Base-by-base conservation (phyloP, 2,888 invertebrate genomes). In the Phortica okadai region DNA sequence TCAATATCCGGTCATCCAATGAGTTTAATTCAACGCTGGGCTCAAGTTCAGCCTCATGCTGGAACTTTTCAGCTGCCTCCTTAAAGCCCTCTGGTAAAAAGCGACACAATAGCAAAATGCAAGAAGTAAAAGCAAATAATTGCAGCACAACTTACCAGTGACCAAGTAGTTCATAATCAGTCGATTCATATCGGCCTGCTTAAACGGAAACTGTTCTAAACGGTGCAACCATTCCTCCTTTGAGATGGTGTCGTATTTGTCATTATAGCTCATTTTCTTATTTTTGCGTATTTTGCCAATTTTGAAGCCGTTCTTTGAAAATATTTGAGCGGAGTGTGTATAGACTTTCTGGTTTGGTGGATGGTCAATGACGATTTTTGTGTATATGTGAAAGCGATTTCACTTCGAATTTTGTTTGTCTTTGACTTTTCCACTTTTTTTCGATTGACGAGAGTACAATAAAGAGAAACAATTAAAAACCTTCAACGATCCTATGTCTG, bases 161-260 rank as follows among this genome's bases (percentile, higher is more conserved):
- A 99, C 98, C 88, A 99, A 94, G 92, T 99, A 99, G 92, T 99
- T 98, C 98, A 99, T 99, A 83, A 99, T 98, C 81, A 99, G 93
- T 92, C 97, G 96, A 92, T 99, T 99, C 97, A 99, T 98, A 87
- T 97, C 97, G 62, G 96, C 95, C 84, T 98, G 93, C 75, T 97
- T 97, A 84, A 98, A 95, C 85, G 97, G 96, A 82, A 95, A 92
- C 79, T 91, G 90, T 77, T 91, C 90, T 75, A 92, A 81, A 75
- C 91, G 90, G 73, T 87, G 81, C 77, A 91, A 79, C 92, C 92
- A 92, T 79, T 92, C 91, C 74, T 91, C 92, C 83, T 90, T 91
- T 76, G 90, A 86, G 79, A 91, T 88, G 76, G 86, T 83, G 77
- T 91, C 91, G 75, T 84, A 84, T 83, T 91, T 91, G 74, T 92